Conservation (phyloP, 1,140 invertebrate species). For the Tetramorium simillimum region DNA sequence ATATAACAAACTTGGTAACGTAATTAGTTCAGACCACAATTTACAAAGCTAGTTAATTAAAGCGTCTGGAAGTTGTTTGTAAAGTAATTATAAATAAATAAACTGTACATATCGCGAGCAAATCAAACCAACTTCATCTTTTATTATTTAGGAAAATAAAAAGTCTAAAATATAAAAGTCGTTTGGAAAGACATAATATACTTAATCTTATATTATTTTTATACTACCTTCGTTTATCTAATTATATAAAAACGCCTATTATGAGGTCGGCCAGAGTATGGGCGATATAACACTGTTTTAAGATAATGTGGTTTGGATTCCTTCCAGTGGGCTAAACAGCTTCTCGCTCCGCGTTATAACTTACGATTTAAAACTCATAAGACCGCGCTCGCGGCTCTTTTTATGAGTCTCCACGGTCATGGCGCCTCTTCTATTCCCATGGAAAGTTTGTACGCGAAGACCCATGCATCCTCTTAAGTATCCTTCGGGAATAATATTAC, state of each 20-base stretch:
- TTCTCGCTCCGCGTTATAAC: conserved; percentile 65
- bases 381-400: conserved; percentile 58
- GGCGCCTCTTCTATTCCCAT: not conserved
- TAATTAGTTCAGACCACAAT: conserved; percentile 22
- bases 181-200: not conserved
- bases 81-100: conserved; percentile 16
- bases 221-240: not conserved
- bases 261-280: not conserved
- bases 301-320: conserved; percentile 40
- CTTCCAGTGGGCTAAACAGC: conserved; percentile 40
- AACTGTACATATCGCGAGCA: not conserved
- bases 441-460: conserved; percentile 66
- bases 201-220: not conserved
- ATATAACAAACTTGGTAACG: conserved; percentile 1
- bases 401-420: conserved; percentile 64
- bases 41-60: not conserved
- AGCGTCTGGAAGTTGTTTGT: not conserved
- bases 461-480: conserved; percentile 56
- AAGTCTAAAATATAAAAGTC: not conserved
- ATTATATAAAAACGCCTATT: conserved; percentile 11
- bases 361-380: conserved; percentile 76
- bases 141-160: not conserved
- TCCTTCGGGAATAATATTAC: conserved; percentile 66
- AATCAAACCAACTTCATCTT: not conserved
- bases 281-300: conserved; percentile 30